Evolutionary conservation across 2,888 invertebrate genomes (phyloP).

Genomic region (Tetanocera ferruginea): DNA sequence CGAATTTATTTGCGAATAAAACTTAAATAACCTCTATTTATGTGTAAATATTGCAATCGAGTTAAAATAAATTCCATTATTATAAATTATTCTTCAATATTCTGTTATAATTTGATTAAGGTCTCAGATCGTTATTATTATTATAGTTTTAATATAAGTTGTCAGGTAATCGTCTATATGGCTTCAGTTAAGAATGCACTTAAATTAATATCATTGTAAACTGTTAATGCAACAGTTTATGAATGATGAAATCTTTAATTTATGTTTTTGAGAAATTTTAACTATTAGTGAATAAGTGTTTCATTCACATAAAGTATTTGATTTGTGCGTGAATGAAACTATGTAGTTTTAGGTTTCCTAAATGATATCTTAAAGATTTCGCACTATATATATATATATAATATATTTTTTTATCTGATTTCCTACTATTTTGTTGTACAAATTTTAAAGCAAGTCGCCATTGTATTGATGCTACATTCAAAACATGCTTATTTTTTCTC

Average conservation of each 20-base stretch:
- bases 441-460: constrained; percentile 4
- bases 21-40: constrained; percentile 29
- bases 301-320: neutral
- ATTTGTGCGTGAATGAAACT: neutral
- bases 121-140: neutral
- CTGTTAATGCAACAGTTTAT: no score
- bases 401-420: no score
- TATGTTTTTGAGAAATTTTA: neutral
- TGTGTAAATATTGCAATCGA: constrained; percentile 35
- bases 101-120: neutral
- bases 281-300: neutral
- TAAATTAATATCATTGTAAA: no score
- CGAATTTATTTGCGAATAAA: neutral
- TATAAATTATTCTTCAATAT: neutral
- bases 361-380: neutral
- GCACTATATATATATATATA: no score
- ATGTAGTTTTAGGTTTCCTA: neutral
- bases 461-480: no score
- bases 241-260: no score
- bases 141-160: constrained; percentile 7
- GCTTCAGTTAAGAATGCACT: constrained; percentile 3
- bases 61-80: neutral
- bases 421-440: neutral
- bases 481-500: neutral
- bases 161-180: constrained; percentile 28